Evolutionary conservation across 2,797 vertebrate genomes (phyloP).

Genomic region (Peromyscus eremicus): DNA sequence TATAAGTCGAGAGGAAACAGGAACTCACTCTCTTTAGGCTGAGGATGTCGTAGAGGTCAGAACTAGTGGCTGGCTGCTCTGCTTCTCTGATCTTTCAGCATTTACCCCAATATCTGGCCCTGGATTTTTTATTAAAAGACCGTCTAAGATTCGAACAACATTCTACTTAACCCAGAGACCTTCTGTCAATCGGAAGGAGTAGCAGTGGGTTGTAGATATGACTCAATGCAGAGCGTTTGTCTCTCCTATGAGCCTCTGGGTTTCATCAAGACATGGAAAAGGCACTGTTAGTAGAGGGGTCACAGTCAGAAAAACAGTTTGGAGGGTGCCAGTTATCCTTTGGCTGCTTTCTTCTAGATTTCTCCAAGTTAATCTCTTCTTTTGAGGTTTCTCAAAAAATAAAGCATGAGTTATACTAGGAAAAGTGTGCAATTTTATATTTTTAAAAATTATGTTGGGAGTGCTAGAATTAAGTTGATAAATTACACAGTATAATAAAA

Average conservation of each 20-base stretch:
- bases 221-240: not conserved
- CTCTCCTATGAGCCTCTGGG: not conserved
- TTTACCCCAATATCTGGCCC: too few species aligned
- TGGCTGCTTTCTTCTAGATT: slow-evolving; percentile 4
- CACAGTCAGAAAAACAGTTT: not conserved
- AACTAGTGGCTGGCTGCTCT: too few species aligned
- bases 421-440: not conserved
- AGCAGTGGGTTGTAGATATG: not conserved
- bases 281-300: not conserved
- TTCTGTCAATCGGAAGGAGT: not conserved
- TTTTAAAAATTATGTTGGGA: not conserved
- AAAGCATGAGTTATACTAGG: slow-evolving; percentile 23
- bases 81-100: too few species aligned
- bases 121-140: too few species aligned
- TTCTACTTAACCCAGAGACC: not conserved
- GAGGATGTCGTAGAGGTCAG: too few species aligned
- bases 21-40: too few species aligned
- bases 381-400: slow-evolving; percentile 44
- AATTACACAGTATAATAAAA: not conserved
- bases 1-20: too few species aligned
- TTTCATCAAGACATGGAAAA: too few species aligned
- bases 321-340: not conserved
- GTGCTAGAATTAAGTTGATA: slow-evolving; percentile 13
- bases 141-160: too few species aligned
- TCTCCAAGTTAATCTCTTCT: slow-evolving; percentile 36